Conservation (phyloP, 2,888 invertebrate genomes). For the Lacanobia oleracea region DNA sequence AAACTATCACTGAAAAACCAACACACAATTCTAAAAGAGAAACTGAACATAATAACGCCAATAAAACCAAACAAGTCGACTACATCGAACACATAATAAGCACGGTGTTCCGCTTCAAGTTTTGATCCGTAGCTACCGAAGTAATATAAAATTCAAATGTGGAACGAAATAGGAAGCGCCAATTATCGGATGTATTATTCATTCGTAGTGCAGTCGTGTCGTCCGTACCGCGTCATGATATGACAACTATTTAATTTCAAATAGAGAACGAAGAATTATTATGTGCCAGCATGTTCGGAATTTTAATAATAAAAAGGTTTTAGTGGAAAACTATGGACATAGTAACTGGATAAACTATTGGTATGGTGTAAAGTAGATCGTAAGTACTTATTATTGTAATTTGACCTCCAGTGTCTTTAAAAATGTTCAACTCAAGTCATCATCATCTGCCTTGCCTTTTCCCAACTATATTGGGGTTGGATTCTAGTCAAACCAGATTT, state of each 20-base stretch:
- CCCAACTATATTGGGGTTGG: no score
- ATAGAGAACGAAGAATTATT: constrained; percentile 47
- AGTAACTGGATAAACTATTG: not conserved
- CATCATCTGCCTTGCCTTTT: no score
- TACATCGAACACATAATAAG: constrained; percentile 26
- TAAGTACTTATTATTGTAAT: no score
- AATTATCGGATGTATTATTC: constrained; percentile 61
- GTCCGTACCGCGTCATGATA: constrained; percentile 48
- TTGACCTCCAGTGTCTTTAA: no score
- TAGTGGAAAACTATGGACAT: not conserved
- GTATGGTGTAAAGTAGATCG: not conserved
- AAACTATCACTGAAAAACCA: not conserved
- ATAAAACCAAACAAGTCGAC: constrained; percentile 8
- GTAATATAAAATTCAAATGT: constrained; percentile 60
- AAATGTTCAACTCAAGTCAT: no score
- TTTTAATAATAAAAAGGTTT: constrained; percentile 22
- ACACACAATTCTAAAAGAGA: not conserved
- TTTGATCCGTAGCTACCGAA: constrained; percentile 39
- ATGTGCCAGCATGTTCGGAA: constrained; percentile 19
- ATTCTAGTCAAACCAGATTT: no score
- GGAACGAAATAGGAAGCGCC: constrained; percentile 55
- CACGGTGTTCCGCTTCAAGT: constrained; percentile 25
- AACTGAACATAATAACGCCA: not conserved
- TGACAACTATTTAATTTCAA: constrained; percentile 59
- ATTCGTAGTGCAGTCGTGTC: constrained; percentile 50